A percentile compares a stretch with the other conserved stretches of the same genome.
Conservation (phyloP, 1,140 invertebrate genomes). For the Helicoverpa armigera region DNA sequence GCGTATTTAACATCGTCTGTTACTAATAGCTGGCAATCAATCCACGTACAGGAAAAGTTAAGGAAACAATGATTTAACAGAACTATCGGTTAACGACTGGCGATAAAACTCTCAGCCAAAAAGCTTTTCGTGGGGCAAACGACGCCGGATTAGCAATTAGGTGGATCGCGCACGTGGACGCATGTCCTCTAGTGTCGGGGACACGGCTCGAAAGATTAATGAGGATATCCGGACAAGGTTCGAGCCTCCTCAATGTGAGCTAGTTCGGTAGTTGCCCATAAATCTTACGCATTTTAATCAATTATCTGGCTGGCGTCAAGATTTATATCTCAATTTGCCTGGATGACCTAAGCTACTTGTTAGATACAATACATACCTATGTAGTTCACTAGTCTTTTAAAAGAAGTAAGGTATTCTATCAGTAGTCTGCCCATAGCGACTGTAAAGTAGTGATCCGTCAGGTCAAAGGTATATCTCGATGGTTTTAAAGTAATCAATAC, state of each 20-base stretch:
- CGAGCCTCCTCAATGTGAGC: not conserved
- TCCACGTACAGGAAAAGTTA: constrained; percentile 19
- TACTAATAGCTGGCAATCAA: constrained; percentile 12
- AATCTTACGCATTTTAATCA: constrained; percentile 31
- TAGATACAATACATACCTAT: not conserved
- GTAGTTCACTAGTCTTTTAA: not conserved
- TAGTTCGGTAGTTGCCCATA: not conserved
- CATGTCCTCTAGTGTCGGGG: not conserved
- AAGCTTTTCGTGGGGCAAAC: constrained; percentile 16
- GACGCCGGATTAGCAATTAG: constrained; percentile 37
- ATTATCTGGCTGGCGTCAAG: constrained; percentile 1
- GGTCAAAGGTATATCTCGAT: not conserved
- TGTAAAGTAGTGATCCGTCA: not conserved
- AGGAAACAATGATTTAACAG: constrained; percentile 34
- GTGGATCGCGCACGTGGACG: not conserved
- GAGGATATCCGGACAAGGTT: constrained; percentile 24
- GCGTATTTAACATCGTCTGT: not conserved
- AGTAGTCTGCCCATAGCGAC: not conserved
- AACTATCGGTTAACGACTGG: constrained; percentile 40
- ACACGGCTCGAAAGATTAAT: constrained; percentile 32
- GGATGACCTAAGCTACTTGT: not conserved
- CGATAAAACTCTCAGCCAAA: constrained; percentile 34
- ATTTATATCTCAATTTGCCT: constrained; percentile 24
- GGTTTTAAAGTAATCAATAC: constrained; percentile 17
- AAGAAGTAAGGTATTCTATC: not conserved